These are phyloP conservation scores for Puffinus mauretanicus DNA, from an alignment of 2,113 vertebrate species.

Conservation along the genomic window DNA sequence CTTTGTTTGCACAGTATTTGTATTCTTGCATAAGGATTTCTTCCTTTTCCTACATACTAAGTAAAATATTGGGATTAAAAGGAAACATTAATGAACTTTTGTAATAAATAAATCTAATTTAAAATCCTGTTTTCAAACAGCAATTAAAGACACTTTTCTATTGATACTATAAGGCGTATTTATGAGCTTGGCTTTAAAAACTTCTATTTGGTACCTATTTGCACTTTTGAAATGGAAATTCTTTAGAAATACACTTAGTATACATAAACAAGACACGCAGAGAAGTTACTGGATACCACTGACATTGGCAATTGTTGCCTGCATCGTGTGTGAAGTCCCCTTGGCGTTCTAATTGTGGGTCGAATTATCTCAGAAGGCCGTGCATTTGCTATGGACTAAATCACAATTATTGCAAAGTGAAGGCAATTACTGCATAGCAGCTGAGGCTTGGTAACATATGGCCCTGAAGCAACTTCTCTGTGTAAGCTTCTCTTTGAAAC, in stretches of 20 bases:
- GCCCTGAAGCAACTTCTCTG: background rate
- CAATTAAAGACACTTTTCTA: background rate
- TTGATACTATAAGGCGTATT: background rate
- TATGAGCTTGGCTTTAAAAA: background rate
- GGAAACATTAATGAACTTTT: background rate
- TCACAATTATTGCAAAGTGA: constrained; percentile 28
- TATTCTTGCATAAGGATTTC: background rate
- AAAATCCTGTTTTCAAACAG: background rate
- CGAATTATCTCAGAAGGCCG: background rate
- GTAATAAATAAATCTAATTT: background rate
- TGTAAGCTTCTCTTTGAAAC: background rate
- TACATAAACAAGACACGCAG: background rate
- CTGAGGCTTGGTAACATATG: background rate
- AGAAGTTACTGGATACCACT: background rate
- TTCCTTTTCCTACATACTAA: background rate
- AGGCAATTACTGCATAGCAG: background rate
- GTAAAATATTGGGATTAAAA: background rate
- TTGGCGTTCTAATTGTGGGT: background rate
- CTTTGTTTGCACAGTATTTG: background rate
- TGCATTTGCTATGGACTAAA: background rate
- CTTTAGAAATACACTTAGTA: background rate
- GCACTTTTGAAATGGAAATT: background rate
- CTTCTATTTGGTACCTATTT: background rate
- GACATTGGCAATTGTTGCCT: background rate
- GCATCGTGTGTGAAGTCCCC: background rate